Base-by-base conservation (phyloP, 1,140 invertebrate genomes). In the Wiebesia pumilae region DNA sequence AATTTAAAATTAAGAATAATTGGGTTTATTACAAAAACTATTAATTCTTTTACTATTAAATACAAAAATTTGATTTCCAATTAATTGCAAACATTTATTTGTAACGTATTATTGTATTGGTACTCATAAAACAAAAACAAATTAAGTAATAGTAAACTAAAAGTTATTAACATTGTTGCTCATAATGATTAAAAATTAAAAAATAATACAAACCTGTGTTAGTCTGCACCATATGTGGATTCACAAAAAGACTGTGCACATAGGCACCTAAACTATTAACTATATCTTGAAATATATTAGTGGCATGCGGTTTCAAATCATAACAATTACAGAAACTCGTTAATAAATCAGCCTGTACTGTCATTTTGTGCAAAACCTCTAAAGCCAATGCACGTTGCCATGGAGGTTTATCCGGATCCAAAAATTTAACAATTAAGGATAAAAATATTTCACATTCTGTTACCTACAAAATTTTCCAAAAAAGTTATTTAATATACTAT, bases 371-470 rank as follows among this genome's bases (percentile, higher is more conserved):
- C 35, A 99, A 94, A 6, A 99, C 98, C 95, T 99, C 99, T 21
- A 99, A 93, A 0, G 99, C 98, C 71, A 99, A 93, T 27, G 98
- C 97, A 82, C 98, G 94, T 92, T 99, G 98, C 99, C 99, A 99
- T 71, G 96, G 95, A 40, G 98, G 98, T 93, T 99, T 99, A 90
- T 99, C 99, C 21, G 97, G 97, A 94, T 99, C 98, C 91, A 99
- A 93, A 94, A 99, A 99, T 93, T 99, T 99, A 9, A 99, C 97
- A 62, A 99, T 97, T 54, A 99, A 94, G 1, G 98, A 99, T 71
- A 99, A 94, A 93, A 99, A 99, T 90, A 99, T 99, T 94, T 99
- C 99, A 94, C 98, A 99, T 93, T 99, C 99, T 9, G 98, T 99
- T 33, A 98, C 96, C 97, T 98, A 81, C 33, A 84, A 87, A 14